Conservation (phyloP, 2,113 vertebrate species). For the Barbus barbus region DNA sequence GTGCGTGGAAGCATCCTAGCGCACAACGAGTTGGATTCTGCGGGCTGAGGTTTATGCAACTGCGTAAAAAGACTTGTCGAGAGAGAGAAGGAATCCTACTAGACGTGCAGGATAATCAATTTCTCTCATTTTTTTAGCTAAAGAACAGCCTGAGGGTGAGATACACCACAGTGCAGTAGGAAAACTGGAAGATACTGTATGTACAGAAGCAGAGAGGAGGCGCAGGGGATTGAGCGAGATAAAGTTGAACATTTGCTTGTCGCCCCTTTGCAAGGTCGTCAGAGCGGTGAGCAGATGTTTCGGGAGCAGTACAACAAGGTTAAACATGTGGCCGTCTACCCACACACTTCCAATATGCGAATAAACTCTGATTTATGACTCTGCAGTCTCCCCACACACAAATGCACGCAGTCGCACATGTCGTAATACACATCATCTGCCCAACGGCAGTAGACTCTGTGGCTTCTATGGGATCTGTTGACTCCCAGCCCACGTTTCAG, state of each 20-base stretch:
- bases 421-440: not conserved
- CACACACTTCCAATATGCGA: conserved; percentile 54
- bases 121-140: conserved; percentile 65
- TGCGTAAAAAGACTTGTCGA: not conserved
- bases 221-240: not conserved
- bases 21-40: conserved; percentile 7
- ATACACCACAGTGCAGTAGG: conserved; percentile 48
- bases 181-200: not conserved
- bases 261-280: not conserved
- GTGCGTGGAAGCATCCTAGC: conserved; percentile 20
- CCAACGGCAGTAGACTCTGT: not conserved
- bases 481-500: not conserved
- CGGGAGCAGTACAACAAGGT: not conserved
- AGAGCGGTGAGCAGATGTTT: conserved; percentile 8
- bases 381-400: conserved; percentile 37
- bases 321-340: conserved; percentile 32
- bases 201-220: not conserved
- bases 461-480: not conserved
- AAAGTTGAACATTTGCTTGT: not conserved
- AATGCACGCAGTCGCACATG: not conserved
- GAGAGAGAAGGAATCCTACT: conserved; percentile 35
- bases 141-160: conserved; percentile 56
- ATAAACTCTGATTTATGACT: conserved; percentile 64
- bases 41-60: conserved; percentile 29
- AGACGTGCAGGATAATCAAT: conserved; percentile 63